A percentile compares a stretch with the other conserved stretches of the same genome.
Evolutionary conservation across 2,113 vertebrate genomes (phyloP).

Genomic region (Corapipo altera): DNA sequence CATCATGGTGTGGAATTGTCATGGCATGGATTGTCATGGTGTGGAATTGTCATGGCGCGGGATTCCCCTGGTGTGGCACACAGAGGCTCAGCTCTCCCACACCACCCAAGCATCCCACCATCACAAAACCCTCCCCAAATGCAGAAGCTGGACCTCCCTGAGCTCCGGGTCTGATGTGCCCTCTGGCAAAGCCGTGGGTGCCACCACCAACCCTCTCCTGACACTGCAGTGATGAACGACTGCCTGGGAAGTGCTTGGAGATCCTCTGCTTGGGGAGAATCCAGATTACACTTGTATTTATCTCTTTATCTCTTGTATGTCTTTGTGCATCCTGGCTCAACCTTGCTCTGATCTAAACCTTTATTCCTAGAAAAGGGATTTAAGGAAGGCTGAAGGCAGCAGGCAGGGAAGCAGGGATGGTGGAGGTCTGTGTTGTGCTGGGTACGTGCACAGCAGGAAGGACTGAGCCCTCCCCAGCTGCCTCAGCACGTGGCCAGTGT

Average conservation of each 20-base stretch:
- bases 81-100: neutral
- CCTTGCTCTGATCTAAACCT: neutral
- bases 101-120: neutral
- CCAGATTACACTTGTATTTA: neutral
- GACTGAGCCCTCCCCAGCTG: fast-evolving
- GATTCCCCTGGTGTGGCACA: fast-evolving
- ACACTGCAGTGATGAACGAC: fast-evolving
- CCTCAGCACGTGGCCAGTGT: fast-evolving
- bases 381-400: neutral
- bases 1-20: neutral
- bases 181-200: neutral
- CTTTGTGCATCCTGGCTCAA: neutral
- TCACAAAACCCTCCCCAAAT: neutral
- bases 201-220: neutral
- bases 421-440: neutral
- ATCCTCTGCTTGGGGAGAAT: neutral
- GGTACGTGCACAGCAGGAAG: fast-evolving
- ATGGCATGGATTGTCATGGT: neutral
- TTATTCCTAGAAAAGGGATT: neutral
- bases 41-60: neutral
- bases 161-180: neutral
- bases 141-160: neutral
- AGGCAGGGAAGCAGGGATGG: neutral
- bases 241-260: neutral
- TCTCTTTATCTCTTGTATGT: neutral